phyloP scores from a whole-genome alignment of 92 coral and sea anemone genomes.

The Pocillopora meandrina region DNA sequence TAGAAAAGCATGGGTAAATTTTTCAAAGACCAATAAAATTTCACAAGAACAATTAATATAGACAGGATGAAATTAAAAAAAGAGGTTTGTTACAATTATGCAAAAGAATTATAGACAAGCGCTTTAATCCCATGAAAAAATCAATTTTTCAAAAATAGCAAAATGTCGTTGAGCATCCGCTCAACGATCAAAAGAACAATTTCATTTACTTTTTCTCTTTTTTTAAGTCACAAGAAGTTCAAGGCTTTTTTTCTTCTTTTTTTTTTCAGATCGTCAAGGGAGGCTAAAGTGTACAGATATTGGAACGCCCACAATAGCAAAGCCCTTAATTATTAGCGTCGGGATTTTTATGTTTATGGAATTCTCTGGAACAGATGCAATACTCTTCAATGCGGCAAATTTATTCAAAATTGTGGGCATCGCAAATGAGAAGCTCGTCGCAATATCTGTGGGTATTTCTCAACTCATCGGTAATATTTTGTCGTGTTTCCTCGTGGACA shows the following conservation, averaged over 20 bases:
- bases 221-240: not conserved
- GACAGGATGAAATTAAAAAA: no score
- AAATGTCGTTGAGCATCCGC: no score
- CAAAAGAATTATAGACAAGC: no score
- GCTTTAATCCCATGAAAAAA: no score
- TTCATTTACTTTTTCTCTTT: not conserved
- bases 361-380: conserved; percentile 78
- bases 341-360: conserved; percentile 83
- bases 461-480: conserved; percentile 64
- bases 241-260: not conserved
- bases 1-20: no score
- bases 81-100: no score
- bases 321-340: conserved; percentile 71
- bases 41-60: no score
- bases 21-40: no score
- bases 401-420: conserved; percentile 79
- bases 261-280: conserved; percentile 21
- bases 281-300: conserved; percentile 5
- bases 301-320: conserved; percentile 43
- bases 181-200: no score
- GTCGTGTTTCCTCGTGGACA: conserved; percentile 76
- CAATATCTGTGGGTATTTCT: conserved; percentile 68
- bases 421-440: conserved; percentile 61
- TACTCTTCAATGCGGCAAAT: conserved; percentile 71
- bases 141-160: no score